Conservation (phyloP, 2,797 vertebrate genomes). For the Zalophus californianus region DNA sequence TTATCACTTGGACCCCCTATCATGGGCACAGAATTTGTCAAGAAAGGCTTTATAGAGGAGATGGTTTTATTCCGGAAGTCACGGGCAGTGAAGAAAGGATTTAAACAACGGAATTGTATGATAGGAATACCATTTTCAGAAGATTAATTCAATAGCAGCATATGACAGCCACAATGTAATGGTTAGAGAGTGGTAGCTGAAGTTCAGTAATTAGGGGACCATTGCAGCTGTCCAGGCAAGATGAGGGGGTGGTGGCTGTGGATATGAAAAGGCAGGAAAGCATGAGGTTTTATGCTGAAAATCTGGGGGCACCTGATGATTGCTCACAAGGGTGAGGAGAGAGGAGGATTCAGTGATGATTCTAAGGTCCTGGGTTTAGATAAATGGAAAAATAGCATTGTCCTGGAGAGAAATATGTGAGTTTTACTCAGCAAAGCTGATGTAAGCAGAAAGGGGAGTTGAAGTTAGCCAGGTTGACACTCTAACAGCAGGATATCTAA, state of each 20-base stretch:
- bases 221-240: not conserved
- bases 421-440: not conserved
- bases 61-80: not conserved
- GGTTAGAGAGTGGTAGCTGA: not conserved
- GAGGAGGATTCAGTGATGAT: not conserved
- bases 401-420: not conserved
- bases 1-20: not conserved
- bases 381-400: not conserved
- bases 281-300: not conserved
- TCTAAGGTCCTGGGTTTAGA: not conserved
- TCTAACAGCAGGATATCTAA: not conserved
- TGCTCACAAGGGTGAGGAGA: not conserved
- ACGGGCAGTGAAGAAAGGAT: not conserved
- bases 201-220: not conserved
- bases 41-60: not conserved
- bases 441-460: not conserved
- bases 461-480: not conserved
- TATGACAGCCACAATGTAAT: not conserved
- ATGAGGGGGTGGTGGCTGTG: not conserved
- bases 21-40: not conserved
- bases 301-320: not conserved
- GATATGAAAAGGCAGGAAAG: not conserved
- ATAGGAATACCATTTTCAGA: conserved; percentile 24
- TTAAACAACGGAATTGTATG: not conserved
- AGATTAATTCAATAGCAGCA: not conserved